Evolutionary conservation across 1,140 invertebrate species (phyloP), one percentile per base, ranked within the genome.

Genomic region (Ptiloglossa arizonensis): DNA sequence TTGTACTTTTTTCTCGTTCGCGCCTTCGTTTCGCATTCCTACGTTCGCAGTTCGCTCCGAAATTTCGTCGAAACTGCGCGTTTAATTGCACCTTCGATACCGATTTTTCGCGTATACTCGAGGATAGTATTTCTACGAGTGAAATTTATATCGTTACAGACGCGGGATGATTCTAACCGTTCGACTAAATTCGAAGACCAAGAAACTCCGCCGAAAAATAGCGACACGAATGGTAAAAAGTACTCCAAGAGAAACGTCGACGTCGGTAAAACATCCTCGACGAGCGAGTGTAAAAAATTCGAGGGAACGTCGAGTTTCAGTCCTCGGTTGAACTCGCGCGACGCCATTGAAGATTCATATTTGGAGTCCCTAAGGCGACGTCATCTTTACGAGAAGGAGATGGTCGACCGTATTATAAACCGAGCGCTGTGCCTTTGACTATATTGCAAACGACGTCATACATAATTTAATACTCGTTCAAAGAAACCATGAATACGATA

Each of bases 381-480:
- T 68, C 87, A 89, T 79, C 66, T 86, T 27, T 66, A 77, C 19
- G 87, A 89, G 63, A 89, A 83, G 48, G 62, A 82, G 64, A 70
- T 85, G 71, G 72, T 86, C 52, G 79, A 89, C 57, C 70, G 66
- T 68, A 59, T 87, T 52, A 77, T 87, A 63, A 78, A 48, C 32
- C 80, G 79, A 63, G 38, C 52, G 15, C 32, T 71, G 13, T 57
- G 24, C 15, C 35, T 52, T 5, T 81, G 70, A 85, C 35, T 46
- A 32, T 24, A 60, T 22, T 1, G 54, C 24, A 8, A 59, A 48
- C 15, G 27, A 60, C 5, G 32, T 24, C 24, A 3, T 44, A 19
- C 29, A 48, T 68, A 59, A 70, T 70, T 62, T 17, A 70, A 3
- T 44, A 13, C 11, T 8, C 32, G 6, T 54, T 41, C 24, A 19